A percentile compares a stretch with the other conserved stretches of the same genome.
Evolutionary conservation across 2,888 invertebrate genomes (phyloP).

Genomic region (Muscina levida): DNA sequence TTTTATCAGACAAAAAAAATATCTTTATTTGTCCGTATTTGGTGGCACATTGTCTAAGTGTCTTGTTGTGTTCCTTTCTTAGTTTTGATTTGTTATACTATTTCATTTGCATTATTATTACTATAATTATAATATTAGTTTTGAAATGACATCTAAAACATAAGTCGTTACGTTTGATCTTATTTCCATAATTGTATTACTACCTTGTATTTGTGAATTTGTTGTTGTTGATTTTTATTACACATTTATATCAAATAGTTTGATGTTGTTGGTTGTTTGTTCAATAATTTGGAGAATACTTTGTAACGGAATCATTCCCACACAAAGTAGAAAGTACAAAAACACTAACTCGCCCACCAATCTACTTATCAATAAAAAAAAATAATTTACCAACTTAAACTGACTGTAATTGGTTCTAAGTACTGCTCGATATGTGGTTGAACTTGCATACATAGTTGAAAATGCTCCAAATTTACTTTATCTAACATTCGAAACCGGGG

Average conservation of each 20-base stretch:
- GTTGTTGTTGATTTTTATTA: constrained; percentile 57
- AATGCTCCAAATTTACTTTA: constrained; percentile 45
- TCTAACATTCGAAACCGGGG: background rate
- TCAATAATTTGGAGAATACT: constrained; percentile 51
- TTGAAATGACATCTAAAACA: constrained; percentile 25
- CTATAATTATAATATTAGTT: constrained; percentile 26
- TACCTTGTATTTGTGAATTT: constrained; percentile 58
- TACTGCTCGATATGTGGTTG: constrained; percentile 18
- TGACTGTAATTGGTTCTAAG: constrained; percentile 20
- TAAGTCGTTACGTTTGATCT: constrained; percentile 36
- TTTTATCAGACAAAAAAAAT: constrained; percentile 37
- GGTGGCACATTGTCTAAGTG: constrained; percentile 32
- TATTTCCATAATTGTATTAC: constrained; percentile 18
- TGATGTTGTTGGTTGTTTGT: constrained; percentile 66
- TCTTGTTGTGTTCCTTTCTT: constrained; percentile 20
- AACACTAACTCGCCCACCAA: too few relatives aligned
- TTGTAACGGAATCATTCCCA: too few relatives aligned
- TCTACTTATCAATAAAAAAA: too few relatives aligned
- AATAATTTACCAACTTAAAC: background rate
- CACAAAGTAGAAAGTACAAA: too few relatives aligned
- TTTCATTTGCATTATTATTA: constrained; percentile 11
- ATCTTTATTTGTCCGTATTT: constrained; percentile 42
- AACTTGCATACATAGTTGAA: background rate
- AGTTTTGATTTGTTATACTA: constrained; percentile 5
- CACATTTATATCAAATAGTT: constrained; percentile 40